Conservation (phyloP, 2,797 vertebrate species). For the Xenopus petersii region DNA sequence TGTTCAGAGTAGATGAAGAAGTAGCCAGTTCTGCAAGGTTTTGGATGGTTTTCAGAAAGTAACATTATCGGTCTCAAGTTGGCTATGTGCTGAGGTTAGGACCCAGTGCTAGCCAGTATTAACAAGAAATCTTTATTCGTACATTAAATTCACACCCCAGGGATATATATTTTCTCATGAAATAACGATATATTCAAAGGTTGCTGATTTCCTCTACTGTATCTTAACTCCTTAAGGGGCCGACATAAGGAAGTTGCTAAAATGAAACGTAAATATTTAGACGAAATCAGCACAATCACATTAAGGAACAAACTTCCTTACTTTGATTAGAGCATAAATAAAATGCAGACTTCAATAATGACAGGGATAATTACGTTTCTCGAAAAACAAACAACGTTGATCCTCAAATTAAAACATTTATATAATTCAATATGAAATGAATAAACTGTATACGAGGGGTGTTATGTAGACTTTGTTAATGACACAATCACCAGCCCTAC, state of each 20-base stretch:
- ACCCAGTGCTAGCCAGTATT: slow-evolving; percentile 52
- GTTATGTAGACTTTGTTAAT: too few species aligned
- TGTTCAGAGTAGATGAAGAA: slow-evolving; percentile 53
- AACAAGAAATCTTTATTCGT: slow-evolving; percentile 63
- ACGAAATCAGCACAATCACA: slow-evolving; percentile 56
- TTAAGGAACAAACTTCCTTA: slow-evolving; percentile 59
- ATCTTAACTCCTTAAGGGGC: slow-evolving; percentile 54
- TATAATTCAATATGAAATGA: too few species aligned
- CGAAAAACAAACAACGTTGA: too few species aligned
- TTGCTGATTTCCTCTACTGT: slow-evolving; percentile 58
- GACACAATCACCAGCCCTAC: too few species aligned
- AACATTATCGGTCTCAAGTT: slow-evolving; percentile 63
- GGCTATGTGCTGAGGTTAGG: slow-evolving; percentile 55
- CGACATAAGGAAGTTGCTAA: slow-evolving; percentile 53
- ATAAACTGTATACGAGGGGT: too few species aligned
- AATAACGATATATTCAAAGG: slow-evolving; percentile 65
- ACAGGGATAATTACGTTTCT: too few species aligned
- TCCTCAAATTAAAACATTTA: too few species aligned
- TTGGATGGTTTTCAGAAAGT: slow-evolving; percentile 62
- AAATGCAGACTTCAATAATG: too few species aligned
- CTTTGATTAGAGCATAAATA: slow-evolving; percentile 50
- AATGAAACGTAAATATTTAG: slow-evolving; percentile 31
- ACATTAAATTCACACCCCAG: slow-evolving; percentile 54
- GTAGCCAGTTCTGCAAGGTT: slow-evolving; percentile 57
- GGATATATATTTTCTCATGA: slow-evolving; percentile 57